Base-by-base conservation (phyloP, 2,888 invertebrate species). In the Rhagium mordax region DNA sequence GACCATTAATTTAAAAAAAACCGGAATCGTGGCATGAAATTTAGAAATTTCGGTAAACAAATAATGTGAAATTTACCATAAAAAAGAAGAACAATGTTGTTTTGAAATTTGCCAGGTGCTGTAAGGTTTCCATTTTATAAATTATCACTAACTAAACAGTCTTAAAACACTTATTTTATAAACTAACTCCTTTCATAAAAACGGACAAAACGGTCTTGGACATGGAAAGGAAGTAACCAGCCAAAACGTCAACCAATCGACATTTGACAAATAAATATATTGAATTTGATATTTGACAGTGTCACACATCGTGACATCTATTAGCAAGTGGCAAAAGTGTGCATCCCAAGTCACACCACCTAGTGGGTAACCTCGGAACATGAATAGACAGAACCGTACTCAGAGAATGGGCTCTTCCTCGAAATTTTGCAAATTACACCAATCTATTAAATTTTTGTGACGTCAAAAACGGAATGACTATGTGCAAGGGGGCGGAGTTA, bases 21-120 rank as follows among this genome's bases (percentile, higher is more conserved):
- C 15, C 27, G 21, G 68, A 62, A 72, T 74, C 74, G 75, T 75
- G 75, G 72, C 75, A 74, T 24, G 29, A 18, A 57, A 66, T 51
- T 59, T 16, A 48, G 24, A 69, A 64, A 64, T 62, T 59, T 20
- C 29, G 60, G 57, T 60, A 73, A 59, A 59, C 60, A 21, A 61
- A 55, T 53, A 59, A 33, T 16, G 10, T 33, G 49, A 33, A 68
- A 87, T 88, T 88, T 79, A 88, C 89, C 86, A 86, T 77, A 74
- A 88, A 79, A 84, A 84, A 84, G 51, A 84, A 81, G 77, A 88
- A 81, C 81, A 86, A 78, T 75, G 84, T 82, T 78, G 83, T 79
- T 84, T 84, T 88, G 71, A 82, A 77, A 79, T 81, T 81, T 77
- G 81, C 80, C 74, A 84, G 81, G 82, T 83, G 78, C 81, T 82